Percentiles rank a stretch among this genome's conserved stretches.
These are phyloP conservation scores for Listrodromus nycthemerus DNA, from an alignment of 2,888 invertebrate species.

Conservation along the genomic window DNA sequence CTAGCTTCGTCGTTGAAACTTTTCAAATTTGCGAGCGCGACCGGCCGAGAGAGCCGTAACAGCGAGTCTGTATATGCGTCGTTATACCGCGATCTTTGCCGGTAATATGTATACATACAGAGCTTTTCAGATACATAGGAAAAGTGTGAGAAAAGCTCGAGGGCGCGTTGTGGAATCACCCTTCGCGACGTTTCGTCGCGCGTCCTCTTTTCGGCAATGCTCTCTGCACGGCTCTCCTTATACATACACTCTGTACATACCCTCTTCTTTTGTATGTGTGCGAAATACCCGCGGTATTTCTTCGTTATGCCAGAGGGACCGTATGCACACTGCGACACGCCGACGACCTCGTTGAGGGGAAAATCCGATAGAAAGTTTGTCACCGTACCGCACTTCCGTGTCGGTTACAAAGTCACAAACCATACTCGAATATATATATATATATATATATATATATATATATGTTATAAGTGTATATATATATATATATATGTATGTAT, in stretches of 20 bases:
- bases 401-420: constrained; percentile 46
- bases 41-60: constrained; percentile 12
- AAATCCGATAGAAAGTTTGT: constrained; percentile 68
- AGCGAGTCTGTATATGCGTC: constrained; percentile 41
- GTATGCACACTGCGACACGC: constrained; percentile 25
- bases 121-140: constrained; percentile 20
- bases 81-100: constrained; percentile 29
- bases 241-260: constrained; percentile 20
- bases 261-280: constrained; percentile 2
- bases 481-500: constrained; percentile 6
- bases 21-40: constrained; percentile 66
- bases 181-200: constrained; percentile 62
- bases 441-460: neutral
- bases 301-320: constrained; percentile 50
- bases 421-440: neutral
- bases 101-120: constrained; percentile 29
- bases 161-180: constrained; percentile 56
- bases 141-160: constrained; percentile 48
- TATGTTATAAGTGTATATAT: too few species aligned
- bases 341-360: constrained; percentile 59
- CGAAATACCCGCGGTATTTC: constrained; percentile 57
- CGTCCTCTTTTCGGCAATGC: constrained; percentile 55
- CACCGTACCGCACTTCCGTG: constrained; percentile 60
- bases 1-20: constrained; percentile 61
- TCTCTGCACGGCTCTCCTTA: constrained; percentile 20